Conservation (phyloP, 2,888 invertebrate species). For the Hanleya hanleyi region DNA sequence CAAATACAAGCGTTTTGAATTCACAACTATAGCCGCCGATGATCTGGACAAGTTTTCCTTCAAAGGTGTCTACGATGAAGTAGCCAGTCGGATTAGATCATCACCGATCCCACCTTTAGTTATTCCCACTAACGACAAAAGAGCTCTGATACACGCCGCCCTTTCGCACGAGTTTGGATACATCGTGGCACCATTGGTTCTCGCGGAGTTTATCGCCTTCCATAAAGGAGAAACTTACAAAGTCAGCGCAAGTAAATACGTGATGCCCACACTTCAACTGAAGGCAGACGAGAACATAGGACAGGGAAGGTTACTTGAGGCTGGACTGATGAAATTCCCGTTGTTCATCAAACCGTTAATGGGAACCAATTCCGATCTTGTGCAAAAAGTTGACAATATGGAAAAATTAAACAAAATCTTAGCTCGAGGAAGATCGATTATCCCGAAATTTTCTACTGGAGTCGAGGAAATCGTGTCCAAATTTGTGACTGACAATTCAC, state of each 20-base stretch:
- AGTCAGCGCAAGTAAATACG: not conserved
- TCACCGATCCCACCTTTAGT: not conserved
- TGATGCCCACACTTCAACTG: not conserved
- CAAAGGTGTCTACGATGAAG: not conserved
- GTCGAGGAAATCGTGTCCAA: not conserved
- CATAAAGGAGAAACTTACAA: slow-evolving; percentile 1
- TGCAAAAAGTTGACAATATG: not conserved
- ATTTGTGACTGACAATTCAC: not conserved
- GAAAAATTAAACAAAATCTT: not conserved
- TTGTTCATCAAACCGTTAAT: not conserved
- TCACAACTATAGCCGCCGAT: not conserved
- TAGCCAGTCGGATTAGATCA: not conserved
- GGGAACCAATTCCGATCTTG: not conserved
- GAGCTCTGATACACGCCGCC: not conserved
- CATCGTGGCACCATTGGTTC: not conserved
- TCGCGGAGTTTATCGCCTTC: not conserved
- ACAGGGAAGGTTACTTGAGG: not conserved
- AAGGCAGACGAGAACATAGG: not conserved
- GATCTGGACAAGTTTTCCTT: not conserved
- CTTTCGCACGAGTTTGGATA: not conserved
- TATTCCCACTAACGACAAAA: not conserved
- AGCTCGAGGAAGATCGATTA: not conserved
- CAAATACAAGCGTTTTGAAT: not conserved
- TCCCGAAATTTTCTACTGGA: not conserved
- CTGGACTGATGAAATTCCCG: not conserved